Evolutionary conservation across 2,113 vertebrate species (phyloP), one percentile per base, ranked within the genome.

Genomic region (Gorsachius goisagi): DNA sequence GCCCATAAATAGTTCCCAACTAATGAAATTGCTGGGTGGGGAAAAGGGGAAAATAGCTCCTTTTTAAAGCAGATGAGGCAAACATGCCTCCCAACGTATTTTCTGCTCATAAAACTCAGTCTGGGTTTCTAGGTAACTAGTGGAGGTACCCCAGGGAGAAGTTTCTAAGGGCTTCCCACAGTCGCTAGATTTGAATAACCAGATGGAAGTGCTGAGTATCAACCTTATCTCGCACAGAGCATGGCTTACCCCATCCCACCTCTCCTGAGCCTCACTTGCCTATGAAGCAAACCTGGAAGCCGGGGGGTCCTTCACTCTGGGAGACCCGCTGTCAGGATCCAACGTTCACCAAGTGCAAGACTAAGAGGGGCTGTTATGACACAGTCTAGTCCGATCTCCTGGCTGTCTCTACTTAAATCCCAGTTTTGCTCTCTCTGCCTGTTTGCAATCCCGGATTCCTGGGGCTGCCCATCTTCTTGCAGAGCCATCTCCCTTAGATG

Each of bases 91-190:
- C 72, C 37, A 62, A 93, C 93, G 88, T 96, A 94, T 80, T 93
- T 96, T 80, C 63, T 69, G 28, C 88, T 96, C 77, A n/a, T 97
- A 97, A 98, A 98, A 97, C 93, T 92, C 84, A 82, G 52, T 39
- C 66, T 67, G 59, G 47, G 78, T 95, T 96, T 95, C 97, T 97
- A 95, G 94, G 97, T 96, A 95, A 97, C 96, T 79, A 27, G 47
- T 67, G 73, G 76, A 52, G 82, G 37, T 76, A 63, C 17, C 47
- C 89, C 56, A 64, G 81, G 58, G 71, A 92, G 73, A 88, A 35
- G 50, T 22, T 89, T 95, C 84, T 32, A 22, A 63, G 87, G 74
- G 12, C 49, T 77, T 77, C 47, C 30, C 45, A 64, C 45, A 72
- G 33, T 37, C 63, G 9, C 33, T 71, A 32, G 69, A 32, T 89